Conservation (phyloP, 2,888 invertebrate genomes). For the Chydorus sphaericus region DNA sequence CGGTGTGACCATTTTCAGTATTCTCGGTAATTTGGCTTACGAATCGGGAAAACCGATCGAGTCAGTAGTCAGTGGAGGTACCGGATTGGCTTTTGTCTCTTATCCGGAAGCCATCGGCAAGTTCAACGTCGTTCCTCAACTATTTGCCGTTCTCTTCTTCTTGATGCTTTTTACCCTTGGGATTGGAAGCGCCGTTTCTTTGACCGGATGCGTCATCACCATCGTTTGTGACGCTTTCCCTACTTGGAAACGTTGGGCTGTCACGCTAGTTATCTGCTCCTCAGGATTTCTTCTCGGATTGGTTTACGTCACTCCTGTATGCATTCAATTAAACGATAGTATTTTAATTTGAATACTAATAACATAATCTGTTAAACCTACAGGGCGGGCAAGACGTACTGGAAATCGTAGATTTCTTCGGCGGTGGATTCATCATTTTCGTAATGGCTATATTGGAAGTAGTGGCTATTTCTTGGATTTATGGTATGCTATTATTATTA, state of each 20-base stretch:
- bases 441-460: conserved; percentile 56
- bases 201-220: conserved; percentile 51
- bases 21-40: conserved; percentile 62
- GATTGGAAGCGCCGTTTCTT: conserved; percentile 56
- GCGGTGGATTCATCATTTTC: conserved; percentile 39
- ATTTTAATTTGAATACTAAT: neutral
- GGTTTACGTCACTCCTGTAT: conserved; percentile 57
- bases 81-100: conserved; percentile 66
- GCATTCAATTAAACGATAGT: neutral
- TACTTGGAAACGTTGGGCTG: conserved; percentile 39
- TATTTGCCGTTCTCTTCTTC: conserved; percentile 65
- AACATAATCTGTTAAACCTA: no score
- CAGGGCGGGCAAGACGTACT: conserved; percentile 56
- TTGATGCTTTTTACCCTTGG: conserved; percentile 66
- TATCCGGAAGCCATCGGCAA: conserved; percentile 71
- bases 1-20: conserved; percentile 41
- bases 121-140: conserved; percentile 37
- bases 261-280: conserved; percentile 38
- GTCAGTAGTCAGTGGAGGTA: conserved; percentile 55
- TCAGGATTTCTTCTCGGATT: conserved; percentile 49
- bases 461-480: conserved; percentile 54
- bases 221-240: conserved; percentile 53
- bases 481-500: conserved; percentile 37
- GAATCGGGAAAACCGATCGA: conserved; percentile 39
- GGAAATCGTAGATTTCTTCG: conserved; percentile 56